These are phyloP conservation scores for Drosophila cardini DNA, from an alignment of 1,140 invertebrate species.

Conservation along the genomic window DNA sequence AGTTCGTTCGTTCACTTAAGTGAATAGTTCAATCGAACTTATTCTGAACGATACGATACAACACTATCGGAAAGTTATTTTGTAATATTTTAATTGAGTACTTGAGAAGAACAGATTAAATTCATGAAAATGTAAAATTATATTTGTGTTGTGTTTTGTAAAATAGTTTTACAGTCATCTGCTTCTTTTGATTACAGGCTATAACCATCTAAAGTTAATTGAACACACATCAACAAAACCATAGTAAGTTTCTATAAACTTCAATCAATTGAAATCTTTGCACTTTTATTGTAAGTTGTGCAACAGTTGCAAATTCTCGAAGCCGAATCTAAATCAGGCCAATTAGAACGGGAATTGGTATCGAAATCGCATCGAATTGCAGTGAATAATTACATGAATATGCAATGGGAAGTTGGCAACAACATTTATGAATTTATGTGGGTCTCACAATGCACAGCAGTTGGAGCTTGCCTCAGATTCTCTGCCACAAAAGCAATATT, in stretches of 20 bases:
- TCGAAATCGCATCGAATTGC: constrained; percentile 43
- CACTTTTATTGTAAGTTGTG: constrained; percentile 23
- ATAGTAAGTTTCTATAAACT: neutral
- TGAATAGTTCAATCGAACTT: too few species aligned
- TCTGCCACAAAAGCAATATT: constrained; percentile 61
- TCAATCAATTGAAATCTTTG: constrained; percentile 14
- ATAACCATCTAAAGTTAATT: neutral
- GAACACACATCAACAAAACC: neutral
- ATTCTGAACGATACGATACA: too few species aligned
- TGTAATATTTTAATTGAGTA: too few species aligned
- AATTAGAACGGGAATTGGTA: constrained; percentile 59
- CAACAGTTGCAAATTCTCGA: constrained; percentile 34
- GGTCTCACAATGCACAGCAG: neutral
- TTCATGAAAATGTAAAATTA: too few species aligned
- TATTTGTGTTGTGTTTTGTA: neutral
- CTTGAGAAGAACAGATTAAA: too few species aligned
- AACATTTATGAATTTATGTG: constrained; percentile 48
- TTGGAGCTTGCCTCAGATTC: neutral
- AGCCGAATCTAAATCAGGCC: constrained; percentile 54
- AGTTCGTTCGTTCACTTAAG: too few species aligned
- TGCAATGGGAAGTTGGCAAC: constrained; percentile 55
- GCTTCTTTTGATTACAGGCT: neutral
- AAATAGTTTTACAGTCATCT: neutral
- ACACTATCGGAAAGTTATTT: too few species aligned
- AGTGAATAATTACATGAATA: constrained; percentile 71